Percentiles rank a stretch among this genome's conserved stretches.
These are phyloP conservation scores for Euborellia annulipes DNA, from an alignment of 1,140 invertebrate genomes.

Conservation along the genomic window DNA sequence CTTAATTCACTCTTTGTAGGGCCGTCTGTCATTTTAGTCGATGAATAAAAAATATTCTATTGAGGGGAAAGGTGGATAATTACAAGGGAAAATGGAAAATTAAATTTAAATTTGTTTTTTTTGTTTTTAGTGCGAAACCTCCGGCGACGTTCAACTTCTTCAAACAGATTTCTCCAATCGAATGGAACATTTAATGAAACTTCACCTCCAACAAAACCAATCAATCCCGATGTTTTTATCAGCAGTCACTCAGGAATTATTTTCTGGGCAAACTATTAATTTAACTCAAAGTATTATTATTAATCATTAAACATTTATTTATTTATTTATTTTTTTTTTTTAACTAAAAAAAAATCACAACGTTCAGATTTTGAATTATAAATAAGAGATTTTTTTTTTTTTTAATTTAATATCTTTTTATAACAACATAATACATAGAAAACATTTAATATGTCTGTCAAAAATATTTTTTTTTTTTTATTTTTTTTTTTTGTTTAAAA, in stretches of 20 bases:
- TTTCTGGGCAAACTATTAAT: constrained; percentile 20
- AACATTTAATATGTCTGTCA: too few species aligned
- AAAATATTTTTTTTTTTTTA: too few species aligned
- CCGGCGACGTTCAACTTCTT: constrained; percentile 59
- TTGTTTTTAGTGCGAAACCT: constrained; percentile 29
- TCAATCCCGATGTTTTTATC: constrained; percentile 78
- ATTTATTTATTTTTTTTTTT: constrained; percentile 12
- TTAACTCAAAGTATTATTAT: neutral
- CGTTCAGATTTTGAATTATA: too few species aligned
- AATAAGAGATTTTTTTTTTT: too few species aligned
- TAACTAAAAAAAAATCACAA: neutral
- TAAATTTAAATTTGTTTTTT: too few species aligned
- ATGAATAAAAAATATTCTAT: too few species aligned
- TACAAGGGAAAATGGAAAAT: too few species aligned
- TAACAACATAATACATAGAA: too few species aligned
- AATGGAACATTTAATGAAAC: constrained; percentile 50
- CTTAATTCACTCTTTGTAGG: too few species aligned
- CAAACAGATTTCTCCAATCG: constrained; percentile 67
- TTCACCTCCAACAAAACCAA: constrained; percentile 55
- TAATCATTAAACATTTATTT: constrained; percentile 7
- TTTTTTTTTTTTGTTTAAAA: too few species aligned
- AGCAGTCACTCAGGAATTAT: constrained; percentile 64
- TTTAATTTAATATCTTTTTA: too few species aligned
- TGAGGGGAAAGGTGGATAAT: constrained; percentile 1
- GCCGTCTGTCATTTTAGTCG: too few species aligned